Conservation (phyloP, 2,797 vertebrate species). For the Dicrostonyx torquatus region DNA sequence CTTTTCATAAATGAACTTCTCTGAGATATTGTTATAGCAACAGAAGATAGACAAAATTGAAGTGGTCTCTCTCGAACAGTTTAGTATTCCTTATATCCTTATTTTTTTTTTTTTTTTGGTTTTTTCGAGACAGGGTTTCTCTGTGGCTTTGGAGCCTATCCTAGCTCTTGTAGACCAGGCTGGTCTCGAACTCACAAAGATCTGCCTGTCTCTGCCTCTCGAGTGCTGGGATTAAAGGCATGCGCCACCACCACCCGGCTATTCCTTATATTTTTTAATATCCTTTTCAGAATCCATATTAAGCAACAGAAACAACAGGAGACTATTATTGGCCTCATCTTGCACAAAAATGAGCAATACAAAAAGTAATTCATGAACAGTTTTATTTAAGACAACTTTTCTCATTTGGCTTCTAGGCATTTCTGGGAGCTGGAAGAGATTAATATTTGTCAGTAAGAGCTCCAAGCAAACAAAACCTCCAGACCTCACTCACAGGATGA, state of each 20-base stretch:
- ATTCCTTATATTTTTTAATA: background rate
- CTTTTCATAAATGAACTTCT: background rate
- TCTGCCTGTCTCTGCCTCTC: too few relatives aligned
- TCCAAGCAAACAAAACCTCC: background rate
- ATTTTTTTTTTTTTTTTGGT: too few relatives aligned
- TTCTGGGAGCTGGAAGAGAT: background rate
- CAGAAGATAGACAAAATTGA: background rate
- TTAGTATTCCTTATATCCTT: background rate
- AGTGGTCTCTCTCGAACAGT: background rate
- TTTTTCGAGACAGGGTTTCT: too few relatives aligned
- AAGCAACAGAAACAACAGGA: background rate
- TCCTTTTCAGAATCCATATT: background rate
- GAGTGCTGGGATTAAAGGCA: too few relatives aligned
- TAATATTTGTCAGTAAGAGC: background rate
- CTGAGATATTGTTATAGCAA: background rate
- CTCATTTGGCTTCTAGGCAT: background rate
- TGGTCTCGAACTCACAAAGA: too few relatives aligned
- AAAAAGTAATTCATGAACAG: background rate
- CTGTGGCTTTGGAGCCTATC: too few relatives aligned
- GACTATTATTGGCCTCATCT: background rate
- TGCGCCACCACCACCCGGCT: too few relatives aligned
- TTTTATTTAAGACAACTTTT: background rate
- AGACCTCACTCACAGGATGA: background rate
- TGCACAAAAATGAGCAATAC: background rate
- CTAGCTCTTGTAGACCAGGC: too few relatives aligned